Base-by-base conservation (phyloP, 1,140 invertebrate genomes). In the Calephelis virginiensis region DNA sequence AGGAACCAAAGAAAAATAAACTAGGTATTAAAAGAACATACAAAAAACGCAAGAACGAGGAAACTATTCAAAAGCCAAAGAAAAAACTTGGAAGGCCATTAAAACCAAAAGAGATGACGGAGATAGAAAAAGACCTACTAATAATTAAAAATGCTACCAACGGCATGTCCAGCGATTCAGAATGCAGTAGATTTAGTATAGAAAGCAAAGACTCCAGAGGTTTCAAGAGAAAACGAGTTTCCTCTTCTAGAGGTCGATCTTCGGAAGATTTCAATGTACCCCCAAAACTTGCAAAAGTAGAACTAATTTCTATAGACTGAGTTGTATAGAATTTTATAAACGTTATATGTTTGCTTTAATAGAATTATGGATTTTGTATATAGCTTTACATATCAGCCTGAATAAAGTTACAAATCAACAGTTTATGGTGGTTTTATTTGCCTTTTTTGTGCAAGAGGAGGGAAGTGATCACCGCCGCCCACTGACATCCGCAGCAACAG, bases 61-160 rank as follows among this genome's bases (percentile, higher is more conserved):
- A 83, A 64, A 69, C 80, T 12, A 79, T 81, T 0, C 83, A 83
- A 1, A 74, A 78, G 0, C 73, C 77, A 6, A 73, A 69, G 8
- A 68, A 67, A 5, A 72, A 68, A 61, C 66, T 59, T 64, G 80
- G 76, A 2, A 72, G 81, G 64, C 78, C 86, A 0, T 68, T 75
- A 10, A 83, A 90, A 65, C 76, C 83, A 3, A 74, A 76, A 53
- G 85, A 90, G 59, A 63, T 90, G 7, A 85, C 84, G 0, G 87
- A 90, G 11, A 87, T 90, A 28, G 87, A 89, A 46, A 90, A 89
- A 63, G 87, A 90, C 62, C 64, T 90, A 0, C 62, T 90, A 4
- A 90, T 90, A 8, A 90, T 90, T 5, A 81, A 82, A 48, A 87
- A 75, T 11, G 87, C 87, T 0, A 90, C 85, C 0, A 82, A 78